phyloP scores from a whole-genome alignment of 2,113 vertebrate genomes.

The Puma concolor region DNA sequence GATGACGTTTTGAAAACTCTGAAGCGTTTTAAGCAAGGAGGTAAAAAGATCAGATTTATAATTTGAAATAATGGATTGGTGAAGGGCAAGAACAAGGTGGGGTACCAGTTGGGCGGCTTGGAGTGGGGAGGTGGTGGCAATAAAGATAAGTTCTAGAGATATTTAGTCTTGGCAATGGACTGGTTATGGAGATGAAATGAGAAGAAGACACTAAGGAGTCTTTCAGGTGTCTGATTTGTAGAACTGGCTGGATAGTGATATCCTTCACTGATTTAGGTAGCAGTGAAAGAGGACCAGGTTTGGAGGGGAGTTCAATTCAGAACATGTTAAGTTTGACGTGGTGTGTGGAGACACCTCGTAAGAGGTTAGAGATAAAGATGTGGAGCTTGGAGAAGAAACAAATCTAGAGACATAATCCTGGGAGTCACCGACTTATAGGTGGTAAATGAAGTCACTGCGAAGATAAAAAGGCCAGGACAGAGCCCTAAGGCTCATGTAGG shows the following conservation, averaged over 20 bases:
- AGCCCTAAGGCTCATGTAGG: background rate
- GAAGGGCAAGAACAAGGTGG: background rate
- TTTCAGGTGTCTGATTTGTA: background rate
- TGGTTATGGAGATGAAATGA: background rate
- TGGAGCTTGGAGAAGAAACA: background rate
- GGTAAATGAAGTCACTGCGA: background rate
- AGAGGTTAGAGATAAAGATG: background rate
- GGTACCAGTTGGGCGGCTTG: background rate
- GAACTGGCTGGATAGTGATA: background rate
- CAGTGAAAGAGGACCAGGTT: background rate
- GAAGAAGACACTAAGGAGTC: background rate
- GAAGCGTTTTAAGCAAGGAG: background rate
- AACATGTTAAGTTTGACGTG: background rate
- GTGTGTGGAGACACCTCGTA: background rate
- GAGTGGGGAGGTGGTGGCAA: background rate
- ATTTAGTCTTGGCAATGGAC: background rate
- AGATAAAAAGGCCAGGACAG: background rate
- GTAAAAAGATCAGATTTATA: background rate
- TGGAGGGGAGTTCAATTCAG: background rate
- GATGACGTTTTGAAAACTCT: background rate
- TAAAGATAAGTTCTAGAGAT: background rate
- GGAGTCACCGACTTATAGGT: background rate
- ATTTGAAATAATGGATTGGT: background rate
- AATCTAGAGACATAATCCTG: background rate
- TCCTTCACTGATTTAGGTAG: background rate